Base-by-base conservation (phyloP, 2,888 invertebrate species). In the Agriopis leucophaearia region DNA sequence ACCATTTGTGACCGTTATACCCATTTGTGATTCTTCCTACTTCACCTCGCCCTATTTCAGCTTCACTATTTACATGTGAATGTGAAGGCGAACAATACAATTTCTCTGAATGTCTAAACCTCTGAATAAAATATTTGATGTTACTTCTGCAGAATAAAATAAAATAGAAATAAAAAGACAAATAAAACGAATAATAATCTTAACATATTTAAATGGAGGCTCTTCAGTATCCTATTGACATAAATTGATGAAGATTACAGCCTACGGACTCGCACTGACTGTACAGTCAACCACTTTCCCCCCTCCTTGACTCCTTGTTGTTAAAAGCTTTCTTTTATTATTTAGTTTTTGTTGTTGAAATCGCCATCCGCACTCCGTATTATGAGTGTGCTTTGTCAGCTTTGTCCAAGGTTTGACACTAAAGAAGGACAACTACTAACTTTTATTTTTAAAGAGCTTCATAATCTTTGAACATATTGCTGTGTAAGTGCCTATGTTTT, bases 41-140 rank as follows among this genome's bases (percentile, higher is more conserved):
- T 44, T 47, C 47, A 38, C 15, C 48, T 36, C 38, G n/a, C 40
- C 18, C 42, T 9, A 16, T 8, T 18, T 35, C 57, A 44, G 38
- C 44, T 59, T 27, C 47, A 55, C 15, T 44, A 67, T 63, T 63
- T 58, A 59, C 67, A 63, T 67, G 16, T 63, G 54, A 63, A 63
- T 63, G 62, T 52, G 38, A 57, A 36, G 15, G 50, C 56, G 40
- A 58, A 67, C 62, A 67, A 63, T 63, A 54, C 67, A 63, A 59
- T 58, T 51, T 51, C 52, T 54, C 16, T 16, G 44, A 67, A 63
- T 58, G 58, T 44, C 45, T 55, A 36, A 27, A 40, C 27, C 52
- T 52, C 27, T 47, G 63, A 67, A 63, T 63, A 63, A 58, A 48
- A 63, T 48, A 63, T 64, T 59, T 59, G 18, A 36, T 52, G 36